These are phyloP conservation scores for Aramus guarauna DNA, from an alignment of 2,113 vertebrate species.

Conservation along the genomic window DNA sequence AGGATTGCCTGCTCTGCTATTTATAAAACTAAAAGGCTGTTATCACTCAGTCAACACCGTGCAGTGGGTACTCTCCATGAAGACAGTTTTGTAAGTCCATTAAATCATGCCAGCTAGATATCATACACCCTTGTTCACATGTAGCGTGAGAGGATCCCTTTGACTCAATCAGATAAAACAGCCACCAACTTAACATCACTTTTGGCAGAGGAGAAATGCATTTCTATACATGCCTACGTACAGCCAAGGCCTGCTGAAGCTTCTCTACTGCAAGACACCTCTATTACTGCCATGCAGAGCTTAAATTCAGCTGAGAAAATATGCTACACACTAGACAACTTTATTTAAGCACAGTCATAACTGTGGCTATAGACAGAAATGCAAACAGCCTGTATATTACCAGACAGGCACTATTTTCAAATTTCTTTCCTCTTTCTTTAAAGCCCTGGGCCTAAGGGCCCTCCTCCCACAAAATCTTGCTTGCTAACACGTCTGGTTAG, in stretches of 20 bases:
- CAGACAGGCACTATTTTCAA: not conserved
- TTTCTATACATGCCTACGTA: not conserved
- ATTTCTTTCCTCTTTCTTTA: not conserved
- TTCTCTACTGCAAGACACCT: not conserved
- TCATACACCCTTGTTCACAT: not conserved
- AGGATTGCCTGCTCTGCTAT: not conserved
- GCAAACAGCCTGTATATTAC: not conserved
- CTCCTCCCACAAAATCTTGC: not conserved
- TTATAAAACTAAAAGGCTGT: not conserved
- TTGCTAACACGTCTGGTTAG: not conserved
- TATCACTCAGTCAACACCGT: not conserved
- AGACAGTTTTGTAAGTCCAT: not conserved
- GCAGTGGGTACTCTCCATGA: not conserved
- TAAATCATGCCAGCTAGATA: not conserved
- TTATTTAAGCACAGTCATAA: not conserved
- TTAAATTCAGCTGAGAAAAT: constrained; percentile 17
- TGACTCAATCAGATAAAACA: not conserved
- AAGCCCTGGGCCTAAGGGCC: not conserved
- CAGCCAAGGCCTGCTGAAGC: not conserved
- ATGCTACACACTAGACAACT: not conserved
- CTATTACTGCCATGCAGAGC: not conserved
- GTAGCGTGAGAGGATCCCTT: not conserved
- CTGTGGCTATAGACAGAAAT: not conserved
- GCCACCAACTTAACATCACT: constrained; percentile 1
- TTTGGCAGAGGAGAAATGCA: not conserved